A percentile compares a stretch with the other conserved stretches of the same genome.
These are phyloP conservation scores for Calameuta idolon DNA, from an alignment of 2,888 invertebrate genomes.

Conservation along the genomic window DNA sequence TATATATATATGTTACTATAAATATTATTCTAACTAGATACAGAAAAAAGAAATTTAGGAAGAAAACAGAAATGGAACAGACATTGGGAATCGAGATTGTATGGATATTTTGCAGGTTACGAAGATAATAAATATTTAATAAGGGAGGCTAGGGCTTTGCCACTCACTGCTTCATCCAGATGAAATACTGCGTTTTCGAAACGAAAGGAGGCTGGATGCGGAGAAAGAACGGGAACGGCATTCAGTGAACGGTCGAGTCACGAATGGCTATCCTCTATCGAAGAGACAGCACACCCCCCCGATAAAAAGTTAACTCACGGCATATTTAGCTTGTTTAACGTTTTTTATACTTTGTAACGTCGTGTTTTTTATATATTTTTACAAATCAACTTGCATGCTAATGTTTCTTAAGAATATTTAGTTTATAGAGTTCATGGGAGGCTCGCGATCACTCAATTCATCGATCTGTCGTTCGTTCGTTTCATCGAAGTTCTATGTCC, in stretches of 20 bases:
- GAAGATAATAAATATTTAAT: conserved; percentile 32
- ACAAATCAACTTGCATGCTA: conserved; percentile 29
- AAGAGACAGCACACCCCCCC: background rate
- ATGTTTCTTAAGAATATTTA: conserved; percentile 11
- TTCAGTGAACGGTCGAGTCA: conserved; percentile 18
- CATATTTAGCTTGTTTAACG: conserved; percentile 41
- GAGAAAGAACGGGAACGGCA: conserved; percentile 18
- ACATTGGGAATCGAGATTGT: conserved; percentile 32
- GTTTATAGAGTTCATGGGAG: conserved; percentile 9
- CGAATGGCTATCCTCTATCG: conserved; percentile 14
- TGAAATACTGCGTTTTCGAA: background rate
- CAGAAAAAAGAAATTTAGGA: conserved; percentile 27
- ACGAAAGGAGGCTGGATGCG: conserved; percentile 14
- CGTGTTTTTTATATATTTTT: conserved; percentile 44
- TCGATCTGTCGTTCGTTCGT: background rate
- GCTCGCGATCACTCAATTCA: background rate
- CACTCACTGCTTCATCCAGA: background rate
- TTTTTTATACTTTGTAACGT: conserved; percentile 37
- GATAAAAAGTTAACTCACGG: conserved; percentile 27
- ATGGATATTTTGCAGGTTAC: conserved; percentile 49
- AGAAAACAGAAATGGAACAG: conserved; percentile 31
- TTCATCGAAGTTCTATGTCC: background rate
- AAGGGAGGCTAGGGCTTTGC: background rate
- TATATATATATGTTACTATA: conserved; percentile 41
- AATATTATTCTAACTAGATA: conserved; percentile 41